Evolutionary conservation across 1,140 invertebrate species (phyloP).

Genomic region (Achatina immaculata): DNA sequence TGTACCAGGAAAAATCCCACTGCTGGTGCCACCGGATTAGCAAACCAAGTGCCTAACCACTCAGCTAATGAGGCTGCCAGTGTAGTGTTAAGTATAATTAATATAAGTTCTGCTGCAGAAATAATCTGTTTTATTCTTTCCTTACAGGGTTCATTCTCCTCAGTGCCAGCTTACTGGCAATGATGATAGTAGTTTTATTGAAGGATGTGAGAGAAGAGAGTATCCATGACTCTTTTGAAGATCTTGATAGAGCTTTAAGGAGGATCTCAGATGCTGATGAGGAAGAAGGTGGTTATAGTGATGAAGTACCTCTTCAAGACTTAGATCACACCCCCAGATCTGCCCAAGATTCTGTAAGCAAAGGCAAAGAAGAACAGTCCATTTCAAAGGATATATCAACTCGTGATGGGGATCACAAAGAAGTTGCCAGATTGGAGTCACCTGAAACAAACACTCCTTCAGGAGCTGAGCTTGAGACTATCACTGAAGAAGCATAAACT

Average conservation of each 20-base stretch:
- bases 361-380: background rate
- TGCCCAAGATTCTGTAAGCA: background rate
- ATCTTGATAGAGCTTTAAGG: constrained; percentile 23
- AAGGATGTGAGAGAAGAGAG: background rate
- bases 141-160: constrained; percentile 20
- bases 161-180: background rate
- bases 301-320: background rate
- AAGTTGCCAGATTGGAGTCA: background rate
- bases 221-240: constrained; percentile 11
- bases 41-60: too few relatives aligned
- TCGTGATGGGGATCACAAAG: background rate
- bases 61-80: too few relatives aligned
- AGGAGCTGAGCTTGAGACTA: background rate
- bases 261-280: constrained; percentile 10
- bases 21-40: too few relatives aligned
- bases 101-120: too few relatives aligned
- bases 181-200: constrained; percentile 20
- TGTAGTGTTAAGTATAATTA: too few relatives aligned
- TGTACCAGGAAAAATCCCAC: too few relatives aligned
- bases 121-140: constrained; percentile 1
- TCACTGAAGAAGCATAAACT: background rate
- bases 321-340: background rate
- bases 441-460: background rate
- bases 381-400: background rate
- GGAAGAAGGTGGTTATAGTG: background rate